phyloP scores from a whole-genome alignment of 2,888 invertebrate species.

The Machimus rusticus region DNA sequence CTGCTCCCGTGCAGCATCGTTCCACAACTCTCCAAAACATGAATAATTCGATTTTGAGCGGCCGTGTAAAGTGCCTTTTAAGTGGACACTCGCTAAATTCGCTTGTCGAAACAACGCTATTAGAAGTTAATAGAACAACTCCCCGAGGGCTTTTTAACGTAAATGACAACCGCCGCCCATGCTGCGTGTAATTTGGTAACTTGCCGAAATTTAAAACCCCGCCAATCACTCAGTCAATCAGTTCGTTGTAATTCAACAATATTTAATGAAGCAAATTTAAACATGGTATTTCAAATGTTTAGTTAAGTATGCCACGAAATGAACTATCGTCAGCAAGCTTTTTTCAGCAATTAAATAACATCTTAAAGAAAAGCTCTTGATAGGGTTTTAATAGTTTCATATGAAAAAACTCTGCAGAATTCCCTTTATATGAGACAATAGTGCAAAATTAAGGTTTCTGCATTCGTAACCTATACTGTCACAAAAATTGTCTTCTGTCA shows the following conservation, averaged over 20 bases:
- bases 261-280: background rate
- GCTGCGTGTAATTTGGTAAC: background rate
- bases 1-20: background rate
- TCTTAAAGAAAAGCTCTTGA: no score
- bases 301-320: no score
- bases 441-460: no score
- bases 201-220: background rate
- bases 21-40: background rate
- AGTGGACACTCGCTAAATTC: background rate
- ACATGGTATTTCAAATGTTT: background rate
- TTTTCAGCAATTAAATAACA: no score
- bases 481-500: no score
- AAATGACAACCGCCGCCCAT: background rate
- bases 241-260: background rate
- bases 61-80: background rate
- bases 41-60: background rate
- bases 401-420: no score
- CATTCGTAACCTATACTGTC: no score
- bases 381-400: no score
- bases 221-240: background rate
- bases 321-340: no score
- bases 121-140: background rate
- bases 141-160: background rate
- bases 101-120: background rate
- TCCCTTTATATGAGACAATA: no score